These are phyloP conservation scores for Marisa cornuarietis DNA, from an alignment of 1,140 invertebrate species.

Conservation along the genomic window DNA sequence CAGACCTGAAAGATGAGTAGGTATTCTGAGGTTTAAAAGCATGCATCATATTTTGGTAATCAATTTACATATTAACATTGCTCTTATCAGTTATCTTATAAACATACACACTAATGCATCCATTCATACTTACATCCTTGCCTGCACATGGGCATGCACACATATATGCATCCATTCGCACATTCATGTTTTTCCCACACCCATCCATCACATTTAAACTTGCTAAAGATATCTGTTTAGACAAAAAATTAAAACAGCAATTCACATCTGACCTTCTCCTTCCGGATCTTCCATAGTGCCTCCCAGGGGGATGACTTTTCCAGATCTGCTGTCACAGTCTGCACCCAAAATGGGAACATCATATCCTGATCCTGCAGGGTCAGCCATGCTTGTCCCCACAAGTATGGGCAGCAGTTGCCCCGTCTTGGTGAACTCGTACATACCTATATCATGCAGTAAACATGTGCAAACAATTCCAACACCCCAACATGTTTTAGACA, in stretches of 20 bases:
- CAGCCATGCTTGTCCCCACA: constrained; percentile 58
- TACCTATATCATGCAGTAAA: constrained; percentile 41
- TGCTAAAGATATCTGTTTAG: not conserved
- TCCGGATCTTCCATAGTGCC: constrained; percentile 63
- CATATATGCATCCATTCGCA: no score
- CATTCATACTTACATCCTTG: no score
- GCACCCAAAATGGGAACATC: constrained; percentile 59
- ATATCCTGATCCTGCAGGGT: constrained; percentile 51
- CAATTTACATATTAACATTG: no score
- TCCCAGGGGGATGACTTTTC: constrained; percentile 54
- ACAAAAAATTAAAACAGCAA: not conserved
- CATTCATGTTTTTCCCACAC: no score
- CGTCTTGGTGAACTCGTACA: constrained; percentile 58
- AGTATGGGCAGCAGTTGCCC: constrained; percentile 60
- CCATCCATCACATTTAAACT: not conserved
- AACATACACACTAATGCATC: no score
- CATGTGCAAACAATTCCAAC: not conserved
- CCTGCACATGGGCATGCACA: no score
- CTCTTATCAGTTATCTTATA: no score
- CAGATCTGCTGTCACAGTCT: constrained; percentile 45
- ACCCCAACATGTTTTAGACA: no score
- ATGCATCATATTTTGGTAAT: no score
- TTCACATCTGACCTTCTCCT: constrained; percentile 46
- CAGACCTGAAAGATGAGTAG: constrained; percentile 41
- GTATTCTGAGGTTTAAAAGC: no score